Conservation (phyloP, 2,888 invertebrate genomes). For the Oasisia sp. region DNA sequence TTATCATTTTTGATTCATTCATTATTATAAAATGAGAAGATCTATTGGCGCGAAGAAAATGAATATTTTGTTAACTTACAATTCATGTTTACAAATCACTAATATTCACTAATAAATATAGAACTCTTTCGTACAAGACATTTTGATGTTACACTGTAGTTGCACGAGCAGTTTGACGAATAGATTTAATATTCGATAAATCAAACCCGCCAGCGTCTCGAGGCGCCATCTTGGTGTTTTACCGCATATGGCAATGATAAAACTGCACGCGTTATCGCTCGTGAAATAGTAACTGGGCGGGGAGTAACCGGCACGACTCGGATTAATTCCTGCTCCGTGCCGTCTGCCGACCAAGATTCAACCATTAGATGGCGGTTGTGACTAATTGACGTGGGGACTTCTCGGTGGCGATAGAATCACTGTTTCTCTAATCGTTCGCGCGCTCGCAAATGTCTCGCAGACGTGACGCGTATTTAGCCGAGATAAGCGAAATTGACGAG, state of each 20-base stretch:
- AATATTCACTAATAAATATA: neutral
- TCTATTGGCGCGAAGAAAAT: neutral
- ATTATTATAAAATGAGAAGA: too few relatives aligned
- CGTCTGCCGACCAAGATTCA: neutral
- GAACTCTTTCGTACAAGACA: neutral
- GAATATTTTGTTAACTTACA: neutral
- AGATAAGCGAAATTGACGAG: conserved; percentile 11
- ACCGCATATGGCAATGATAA: conserved; percentile 6
- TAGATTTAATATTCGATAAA: neutral
- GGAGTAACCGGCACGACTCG: neutral
- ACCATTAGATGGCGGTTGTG: neutral
- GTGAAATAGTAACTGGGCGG: conserved; percentile 3
- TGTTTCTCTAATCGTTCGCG: conserved; percentile 6
- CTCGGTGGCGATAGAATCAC: neutral
- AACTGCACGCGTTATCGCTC: neutral
- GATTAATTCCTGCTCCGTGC: neutral
- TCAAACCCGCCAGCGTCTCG: neutral
- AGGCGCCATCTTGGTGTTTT: neutral
- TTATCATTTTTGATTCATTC: too few relatives aligned
- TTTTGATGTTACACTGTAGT: neutral
- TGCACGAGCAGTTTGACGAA: neutral
- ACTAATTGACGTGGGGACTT: conserved; percentile 11
- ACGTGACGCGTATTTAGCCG: conserved; percentile 11
- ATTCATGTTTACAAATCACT: neutral
- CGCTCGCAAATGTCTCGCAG: conserved; percentile 17